Evolutionary conservation across 2,797 vertebrate species (phyloP).

Genomic region (Mus caroli): DNA sequence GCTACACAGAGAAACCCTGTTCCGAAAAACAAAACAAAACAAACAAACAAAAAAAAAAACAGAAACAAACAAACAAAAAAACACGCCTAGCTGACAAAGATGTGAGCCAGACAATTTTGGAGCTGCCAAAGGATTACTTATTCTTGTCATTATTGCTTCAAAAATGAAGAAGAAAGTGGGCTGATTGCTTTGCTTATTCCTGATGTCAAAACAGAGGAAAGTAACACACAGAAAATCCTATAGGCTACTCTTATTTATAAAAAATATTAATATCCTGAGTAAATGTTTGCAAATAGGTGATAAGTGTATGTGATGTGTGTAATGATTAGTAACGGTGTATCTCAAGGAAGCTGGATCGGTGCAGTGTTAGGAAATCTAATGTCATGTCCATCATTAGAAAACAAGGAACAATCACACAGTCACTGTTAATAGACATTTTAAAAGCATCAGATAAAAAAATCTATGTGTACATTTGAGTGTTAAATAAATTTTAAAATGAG

Average conservation of each 20-base stretch:
- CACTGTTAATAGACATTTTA: constrained; percentile 37
- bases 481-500: constrained; percentile 52
- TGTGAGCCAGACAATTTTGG: not conserved
- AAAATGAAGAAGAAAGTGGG: not conserved
- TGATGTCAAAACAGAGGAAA: constrained; percentile 48
- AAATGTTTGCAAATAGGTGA: constrained; percentile 32
- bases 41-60: too few relatives aligned
- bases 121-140: not conserved
- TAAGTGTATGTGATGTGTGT: not conserved
- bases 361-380: constrained; percentile 6
- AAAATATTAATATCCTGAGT: constrained; percentile 14
- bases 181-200: not conserved
- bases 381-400: constrained; percentile 15
- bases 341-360: constrained; percentile 15
- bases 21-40: too few relatives aligned
- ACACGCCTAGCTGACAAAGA: not conserved
- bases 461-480: not conserved
- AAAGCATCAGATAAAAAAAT: constrained; percentile 58
- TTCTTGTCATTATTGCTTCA: not conserved
- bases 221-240: not conserved
- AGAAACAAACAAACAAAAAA: too few relatives aligned
- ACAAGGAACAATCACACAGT: constrained; percentile 23
- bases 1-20: too few relatives aligned
- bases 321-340: constrained; percentile 22
- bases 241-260: constrained; percentile 9